phyloP scores from a whole-genome alignment of 1,140 invertebrate species.

The Drosophila persimilis region DNA sequence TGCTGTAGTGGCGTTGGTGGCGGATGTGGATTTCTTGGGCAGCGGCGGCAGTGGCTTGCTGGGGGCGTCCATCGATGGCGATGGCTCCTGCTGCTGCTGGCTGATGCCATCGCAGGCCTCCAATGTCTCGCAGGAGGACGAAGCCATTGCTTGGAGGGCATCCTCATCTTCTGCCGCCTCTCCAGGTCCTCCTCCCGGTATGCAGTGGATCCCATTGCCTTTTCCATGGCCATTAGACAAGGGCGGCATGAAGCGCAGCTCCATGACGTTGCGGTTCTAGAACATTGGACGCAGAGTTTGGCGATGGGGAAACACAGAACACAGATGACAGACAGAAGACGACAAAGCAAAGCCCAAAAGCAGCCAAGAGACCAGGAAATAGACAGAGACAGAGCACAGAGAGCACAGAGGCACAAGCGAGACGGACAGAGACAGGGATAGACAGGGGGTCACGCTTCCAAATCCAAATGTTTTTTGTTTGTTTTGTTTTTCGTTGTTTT shows the following conservation, averaged over 20 bases:
- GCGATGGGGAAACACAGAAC: constrained; percentile 32
- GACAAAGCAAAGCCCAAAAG: background rate
- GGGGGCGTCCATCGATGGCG: constrained; percentile 47
- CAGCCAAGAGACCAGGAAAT: constrained; percentile 13
- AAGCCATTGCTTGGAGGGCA: constrained; percentile 34
- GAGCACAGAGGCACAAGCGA: constrained; percentile 18
- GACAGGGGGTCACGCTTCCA: background rate
- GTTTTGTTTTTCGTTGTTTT: background rate
- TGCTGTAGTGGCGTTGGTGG: constrained; percentile 13
- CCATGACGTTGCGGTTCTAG: constrained; percentile 83
- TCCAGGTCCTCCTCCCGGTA: background rate
- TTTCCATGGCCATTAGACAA: constrained; percentile 34
- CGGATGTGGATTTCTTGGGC: constrained; percentile 46
- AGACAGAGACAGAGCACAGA: constrained; percentile 11
- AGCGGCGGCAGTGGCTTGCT: constrained; percentile 74
- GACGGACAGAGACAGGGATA: constrained; percentile 15
- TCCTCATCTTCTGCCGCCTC: constrained; percentile 17
- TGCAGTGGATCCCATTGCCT: constrained; percentile 6
- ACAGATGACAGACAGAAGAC: constrained; percentile 16
- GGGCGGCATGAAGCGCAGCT: constrained; percentile 78
- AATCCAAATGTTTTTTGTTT: no score
- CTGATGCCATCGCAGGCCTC: constrained; percentile 70
- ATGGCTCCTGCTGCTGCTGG: constrained; percentile 1
- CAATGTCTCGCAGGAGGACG: constrained; percentile 77
- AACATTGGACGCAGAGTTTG: constrained; percentile 72